Base-by-base conservation (phyloP, 1,140 invertebrate species). In the Zaprionus vittiger region DNA sequence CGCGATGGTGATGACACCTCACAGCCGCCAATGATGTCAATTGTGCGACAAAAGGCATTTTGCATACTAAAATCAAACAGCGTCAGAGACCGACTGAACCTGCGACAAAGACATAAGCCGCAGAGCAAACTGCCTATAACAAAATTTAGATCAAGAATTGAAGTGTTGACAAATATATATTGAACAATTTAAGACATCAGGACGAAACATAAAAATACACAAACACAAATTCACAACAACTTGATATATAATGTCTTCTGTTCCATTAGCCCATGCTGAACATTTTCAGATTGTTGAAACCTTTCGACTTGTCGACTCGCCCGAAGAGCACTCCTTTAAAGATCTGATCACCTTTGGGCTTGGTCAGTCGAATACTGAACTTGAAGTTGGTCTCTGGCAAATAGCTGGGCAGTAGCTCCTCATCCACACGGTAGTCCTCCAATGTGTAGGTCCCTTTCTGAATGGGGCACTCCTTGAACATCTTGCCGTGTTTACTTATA, bases 211-310 rank as follows among this genome's bases (percentile, higher is more conserved):
- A 14, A 59, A 59, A 47, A 26, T 12, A 55, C 11, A 74, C 15
- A 38, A 15, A 41, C 15, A 38, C n/a, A 41, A 28, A 59, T 41
- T 28, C 31, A 77, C 34, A 49, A 38, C 44, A 41, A 15, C 9
- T 41, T n/a, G 1, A 47, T 17, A 22, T 17, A 63, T 2, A 60
- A 11, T 12, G 5, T 17, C 12, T 34, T 2, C n/a, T 22, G n/a
- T 9, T 34, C 64, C 5, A 6, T 56, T 62, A 68, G 5, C 91
- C 91, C 77, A 92, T 62, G 47, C 91, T 92, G 37, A 92, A 92
- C 64, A 84, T 79, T 71, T 92, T 92, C 0, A 92, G 69, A 69
- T 92, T 92, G 60, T 92, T 91, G 26, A 92, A 92, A 1, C 91
- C 91, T 57, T 92, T 92, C 7, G 91, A 91, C 20, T 92, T 92